Evolutionary conservation across 2,888 invertebrate genomes (phyloP), one percentile per base, ranked within the genome.

Genomic region (Macropis europaea): DNA sequence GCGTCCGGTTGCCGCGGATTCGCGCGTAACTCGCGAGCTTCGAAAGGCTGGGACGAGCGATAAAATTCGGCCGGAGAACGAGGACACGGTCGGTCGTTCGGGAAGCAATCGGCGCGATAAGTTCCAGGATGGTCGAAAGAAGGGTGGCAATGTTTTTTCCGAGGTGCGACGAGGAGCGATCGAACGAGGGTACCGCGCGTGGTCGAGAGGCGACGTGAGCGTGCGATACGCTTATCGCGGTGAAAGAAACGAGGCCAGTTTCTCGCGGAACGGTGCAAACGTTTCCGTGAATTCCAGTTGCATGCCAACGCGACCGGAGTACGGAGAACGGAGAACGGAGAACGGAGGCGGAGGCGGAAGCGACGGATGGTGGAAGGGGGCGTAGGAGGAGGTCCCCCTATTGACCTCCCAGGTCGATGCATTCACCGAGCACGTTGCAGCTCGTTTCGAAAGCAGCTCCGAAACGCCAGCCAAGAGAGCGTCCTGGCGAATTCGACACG

Each of bases 211-310:
- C 52, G 38, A 13, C 62, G 45, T n/a, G n/a, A n/a, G n/a, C 47
- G 66, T 47, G 13, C 53, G 66, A 59, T 60, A 54, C 34, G 40
- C 26, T 50, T 59, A 66, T 53, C 57, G 52, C 26, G 42, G 24
- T 1, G 54, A 36, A 59, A 50, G 54, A 56, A 71, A 71, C 60
- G 59, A 62, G 66, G 56, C 40, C 57, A 60, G 42, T 61, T 67
- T 61, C 57, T 48, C 42, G 40, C 47, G 26, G 60, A 45, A 7
- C 48, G 40, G 24, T 43, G 53, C 43, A 45, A 61, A 73, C 54
- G 43, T 68, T 68, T 73, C 57, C 57, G 24, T 56, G 73, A 76
- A 66, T 69, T 52, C 34, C 59, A 54, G 50, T 60, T 50, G 73
- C 62, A 40, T 54, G 63, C 57, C 61, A 36, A 24, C 28, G 47